phyloP scores from a whole-genome alignment of 2,113 vertebrate genomes.

The Rynchops niger region DNA sequence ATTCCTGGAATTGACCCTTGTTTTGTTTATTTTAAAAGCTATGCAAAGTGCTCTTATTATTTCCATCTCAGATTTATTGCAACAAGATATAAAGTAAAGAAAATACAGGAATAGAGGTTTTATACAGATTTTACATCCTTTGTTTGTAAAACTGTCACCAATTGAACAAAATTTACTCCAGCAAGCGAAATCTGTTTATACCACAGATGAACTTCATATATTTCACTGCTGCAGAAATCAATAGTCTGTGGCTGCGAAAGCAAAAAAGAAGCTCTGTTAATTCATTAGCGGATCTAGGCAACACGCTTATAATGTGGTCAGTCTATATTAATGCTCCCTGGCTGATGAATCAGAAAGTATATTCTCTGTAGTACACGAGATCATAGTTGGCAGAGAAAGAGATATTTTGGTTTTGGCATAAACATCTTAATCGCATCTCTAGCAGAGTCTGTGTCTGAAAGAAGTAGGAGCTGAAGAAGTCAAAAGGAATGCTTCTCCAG shows the following conservation, averaged over 20 bases:
- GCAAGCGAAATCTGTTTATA: background rate
- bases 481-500: background rate
- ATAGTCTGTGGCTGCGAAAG: background rate
- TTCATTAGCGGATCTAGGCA: background rate
- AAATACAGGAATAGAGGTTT: background rate
- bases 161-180: background rate
- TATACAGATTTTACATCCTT: background rate
- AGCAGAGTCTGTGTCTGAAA: background rate
- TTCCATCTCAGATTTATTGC: background rate
- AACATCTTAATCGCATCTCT: background rate
- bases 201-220: background rate
- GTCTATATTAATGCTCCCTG: background rate
- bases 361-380: background rate
- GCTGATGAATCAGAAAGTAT: background rate
- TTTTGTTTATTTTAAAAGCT: background rate
- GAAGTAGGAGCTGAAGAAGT: background rate
- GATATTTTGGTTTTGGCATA: background rate
- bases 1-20: background rate
- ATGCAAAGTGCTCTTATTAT: background rate
- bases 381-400: background rate
- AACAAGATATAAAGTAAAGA: background rate
- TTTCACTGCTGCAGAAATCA: background rate
- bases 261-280: background rate
- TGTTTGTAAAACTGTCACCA: background rate
- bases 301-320: background rate